A percentile compares a stretch with the other conserved stretches of the same genome.
phyloP scores from a whole-genome alignment of 1,140 invertebrate genomes.

The Drosophila ambigua region DNA sequence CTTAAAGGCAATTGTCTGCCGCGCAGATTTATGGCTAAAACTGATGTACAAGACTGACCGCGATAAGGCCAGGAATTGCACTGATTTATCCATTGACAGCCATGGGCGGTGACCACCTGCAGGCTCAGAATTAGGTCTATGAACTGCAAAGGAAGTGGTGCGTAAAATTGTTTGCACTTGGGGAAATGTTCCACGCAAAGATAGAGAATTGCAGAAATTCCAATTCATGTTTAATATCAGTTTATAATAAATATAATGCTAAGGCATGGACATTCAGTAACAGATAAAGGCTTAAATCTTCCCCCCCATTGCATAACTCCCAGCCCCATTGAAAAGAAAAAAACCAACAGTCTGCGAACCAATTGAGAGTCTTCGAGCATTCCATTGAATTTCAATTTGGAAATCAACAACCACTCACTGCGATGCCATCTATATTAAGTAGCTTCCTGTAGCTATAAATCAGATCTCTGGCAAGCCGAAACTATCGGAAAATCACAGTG shows the following conservation, averaged over 20 bases:
- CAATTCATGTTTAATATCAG: not conserved
- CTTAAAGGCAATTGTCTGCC: slow-evolving; percentile 58
- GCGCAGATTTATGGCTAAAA: slow-evolving; percentile 51
- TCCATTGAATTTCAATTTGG: not conserved
- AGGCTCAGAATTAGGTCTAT: slow-evolving; percentile 10
- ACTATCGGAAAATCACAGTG: slow-evolving; percentile 41
- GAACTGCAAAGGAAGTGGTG: not conserved
- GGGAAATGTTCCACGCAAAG: not conserved
- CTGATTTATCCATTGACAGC: slow-evolving; percentile 57
- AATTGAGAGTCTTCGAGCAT: slow-evolving; percentile 9
- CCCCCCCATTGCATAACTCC: too few relatives aligned
- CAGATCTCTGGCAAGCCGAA: slow-evolving; percentile 38
- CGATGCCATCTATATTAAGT: not conserved
- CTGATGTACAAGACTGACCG: slow-evolving; percentile 34
- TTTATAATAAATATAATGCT: not conserved
- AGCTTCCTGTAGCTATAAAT: slow-evolving; percentile 48
- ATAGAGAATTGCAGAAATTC: not conserved
- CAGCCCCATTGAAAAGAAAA: too few relatives aligned
- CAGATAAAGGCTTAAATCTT: too few relatives aligned
- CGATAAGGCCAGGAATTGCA: slow-evolving; percentile 28
- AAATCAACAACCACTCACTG: too few relatives aligned
- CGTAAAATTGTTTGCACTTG: not conserved
- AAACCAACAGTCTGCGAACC: slow-evolving; percentile 1
- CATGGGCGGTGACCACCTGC: slow-evolving; percentile 7
- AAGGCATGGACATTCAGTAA: too few relatives aligned